A percentile compares a stretch with the other conserved stretches of the same genome.
Conservation (phyloP, 2,888 invertebrate genomes). For the Liopterus haemorrhoidalis region DNA sequence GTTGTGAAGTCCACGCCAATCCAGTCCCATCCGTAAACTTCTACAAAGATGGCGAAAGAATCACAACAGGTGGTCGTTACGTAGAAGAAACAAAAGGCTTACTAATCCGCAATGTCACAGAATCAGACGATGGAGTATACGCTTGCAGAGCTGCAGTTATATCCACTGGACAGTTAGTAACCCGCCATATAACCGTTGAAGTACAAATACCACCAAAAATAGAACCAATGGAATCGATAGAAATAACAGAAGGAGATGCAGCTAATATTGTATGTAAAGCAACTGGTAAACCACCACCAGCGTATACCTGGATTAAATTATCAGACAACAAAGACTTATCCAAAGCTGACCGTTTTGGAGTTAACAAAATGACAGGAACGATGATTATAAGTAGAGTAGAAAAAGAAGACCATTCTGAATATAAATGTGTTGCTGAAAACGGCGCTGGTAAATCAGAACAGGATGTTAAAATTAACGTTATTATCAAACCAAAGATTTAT, state of each 20-base stretch:
- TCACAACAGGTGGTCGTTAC: conserved; percentile 64
- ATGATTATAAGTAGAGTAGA: conserved; percentile 68
- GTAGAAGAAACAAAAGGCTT: conserved; percentile 70
- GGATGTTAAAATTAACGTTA: conserved; percentile 62
- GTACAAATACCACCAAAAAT: conserved; percentile 72
- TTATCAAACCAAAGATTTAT: conserved; percentile 75
- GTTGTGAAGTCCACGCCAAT: conserved; percentile 78
- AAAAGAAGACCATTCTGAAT: conserved; percentile 72
- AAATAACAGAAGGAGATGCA: conserved; percentile 75
- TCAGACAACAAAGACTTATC: conserved; percentile 67
- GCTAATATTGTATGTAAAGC: conserved; percentile 72
- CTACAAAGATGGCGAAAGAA: conserved; percentile 69
- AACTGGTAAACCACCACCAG: conserved; percentile 77
- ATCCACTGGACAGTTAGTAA: conserved; percentile 71
- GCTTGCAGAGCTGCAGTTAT: conserved; percentile 82
- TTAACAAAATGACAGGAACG: conserved; percentile 64
- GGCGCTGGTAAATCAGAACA: conserved; percentile 67
- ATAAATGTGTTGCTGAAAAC: conserved; percentile 76
- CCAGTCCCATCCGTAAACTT: conserved; percentile 82
- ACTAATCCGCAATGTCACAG: conserved; percentile 68
- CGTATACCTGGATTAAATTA: conserved; percentile 76
- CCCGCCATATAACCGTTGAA: conserved; percentile 72
- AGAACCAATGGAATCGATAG: conserved; percentile 54
- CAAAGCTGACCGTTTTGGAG: conserved; percentile 60
- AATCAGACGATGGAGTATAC: conserved; percentile 80